Percentiles rank a stretch among this genome's conserved stretches.
Conservation (phyloP, 2,888 invertebrate species). For the Troides helena region DNA sequence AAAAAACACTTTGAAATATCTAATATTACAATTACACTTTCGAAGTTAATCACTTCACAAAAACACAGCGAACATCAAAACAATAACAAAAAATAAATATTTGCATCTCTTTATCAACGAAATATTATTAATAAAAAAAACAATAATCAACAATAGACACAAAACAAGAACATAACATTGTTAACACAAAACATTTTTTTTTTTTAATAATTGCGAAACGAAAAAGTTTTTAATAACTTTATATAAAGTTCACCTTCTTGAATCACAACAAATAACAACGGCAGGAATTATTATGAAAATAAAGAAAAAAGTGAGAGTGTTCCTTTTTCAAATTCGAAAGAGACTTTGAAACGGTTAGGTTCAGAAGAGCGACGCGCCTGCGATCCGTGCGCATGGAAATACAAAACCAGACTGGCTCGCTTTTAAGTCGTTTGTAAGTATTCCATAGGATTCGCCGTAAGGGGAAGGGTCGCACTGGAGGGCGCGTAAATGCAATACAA, state of each 20-base stretch:
- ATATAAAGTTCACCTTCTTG: slow-evolving; percentile 47
- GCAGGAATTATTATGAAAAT: slow-evolving; percentile 32
- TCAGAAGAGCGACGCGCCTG: slow-evolving; percentile 55
- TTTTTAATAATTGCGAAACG: slow-evolving; percentile 39
- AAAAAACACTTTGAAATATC: slow-evolving; percentile 7
- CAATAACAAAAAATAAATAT: slow-evolving; percentile 48
- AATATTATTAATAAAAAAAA: slow-evolving; percentile 52
- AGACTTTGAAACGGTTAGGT: slow-evolving; percentile 50
- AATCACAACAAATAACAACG: slow-evolving; percentile 40
- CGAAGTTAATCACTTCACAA: slow-evolving; percentile 43
- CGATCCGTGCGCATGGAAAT: slow-evolving; percentile 71
- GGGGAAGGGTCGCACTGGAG: slow-evolving; percentile 77
- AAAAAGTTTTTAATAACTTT: slow-evolving; percentile 53
- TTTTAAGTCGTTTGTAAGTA: slow-evolving; percentile 72
- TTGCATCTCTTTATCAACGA: slow-evolving; percentile 41
- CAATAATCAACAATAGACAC: slow-evolving; percentile 58
- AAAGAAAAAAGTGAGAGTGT: slow-evolving; percentile 34
- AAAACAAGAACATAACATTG: slow-evolving; percentile 57
- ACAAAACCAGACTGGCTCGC: slow-evolving; percentile 78
- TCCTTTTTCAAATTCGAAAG: slow-evolving; percentile 60
- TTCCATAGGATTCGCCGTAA: slow-evolving; percentile 76
- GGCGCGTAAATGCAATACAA: slow-evolving; percentile 74
- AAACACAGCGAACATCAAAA: slow-evolving; percentile 52
- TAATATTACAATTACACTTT: slow-evolving; percentile 38
- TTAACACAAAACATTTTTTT: slow-evolving; percentile 52